phyloP scores from a whole-genome alignment of 1,140 invertebrate species.

The Diabrotica undecimpunctata region DNA sequence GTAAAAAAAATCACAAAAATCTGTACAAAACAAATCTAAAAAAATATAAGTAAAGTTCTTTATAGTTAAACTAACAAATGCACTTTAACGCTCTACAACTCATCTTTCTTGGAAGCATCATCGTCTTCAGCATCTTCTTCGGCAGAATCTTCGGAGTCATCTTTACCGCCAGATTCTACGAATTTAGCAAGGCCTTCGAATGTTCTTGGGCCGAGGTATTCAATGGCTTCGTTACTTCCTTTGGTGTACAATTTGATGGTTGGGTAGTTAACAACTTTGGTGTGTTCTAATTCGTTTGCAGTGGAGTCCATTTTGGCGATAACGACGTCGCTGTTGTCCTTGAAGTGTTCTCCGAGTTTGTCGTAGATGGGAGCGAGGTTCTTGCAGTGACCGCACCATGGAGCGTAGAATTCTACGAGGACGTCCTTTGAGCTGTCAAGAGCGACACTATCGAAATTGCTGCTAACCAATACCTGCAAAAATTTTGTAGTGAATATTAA shows the following conservation, averaged over 20 bases:
- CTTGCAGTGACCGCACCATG: constrained; percentile 98
- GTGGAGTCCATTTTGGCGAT: constrained; percentile 99
- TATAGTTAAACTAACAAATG: not conserved
- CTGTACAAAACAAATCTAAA: constrained; percentile 12
- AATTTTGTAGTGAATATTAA: no score
- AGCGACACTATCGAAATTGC: constrained; percentile 93
- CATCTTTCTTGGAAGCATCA: constrained; percentile 63
- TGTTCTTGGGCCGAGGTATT: constrained; percentile 94
- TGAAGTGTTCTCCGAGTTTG: constrained; percentile 76
- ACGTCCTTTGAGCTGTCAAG: constrained; percentile 88
- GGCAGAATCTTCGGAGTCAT: constrained; percentile 55
- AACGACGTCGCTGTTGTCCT: constrained; percentile 78
- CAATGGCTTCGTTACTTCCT: constrained; percentile 86
- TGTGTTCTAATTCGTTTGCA: constrained; percentile 92
- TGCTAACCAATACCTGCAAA: constrained; percentile 72
- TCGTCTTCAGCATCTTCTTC: constrained; percentile 62
- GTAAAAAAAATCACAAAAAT: constrained; percentile 5
- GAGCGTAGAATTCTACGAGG: constrained; percentile 98
- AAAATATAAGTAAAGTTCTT: constrained; percentile 11
- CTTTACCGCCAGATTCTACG: constrained; percentile 74
- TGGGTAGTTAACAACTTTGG: constrained; percentile 93
- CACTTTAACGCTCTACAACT: constrained; percentile 53
- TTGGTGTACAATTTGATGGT: constrained; percentile 95
- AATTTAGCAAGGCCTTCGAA: constrained; percentile 91
- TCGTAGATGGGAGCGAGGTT: constrained; percentile 96